Percentiles rank a stretch among this genome's conserved stretches.
Conservation (phyloP, 2,113 vertebrate species). For the Agelaius tricolor region DNA sequence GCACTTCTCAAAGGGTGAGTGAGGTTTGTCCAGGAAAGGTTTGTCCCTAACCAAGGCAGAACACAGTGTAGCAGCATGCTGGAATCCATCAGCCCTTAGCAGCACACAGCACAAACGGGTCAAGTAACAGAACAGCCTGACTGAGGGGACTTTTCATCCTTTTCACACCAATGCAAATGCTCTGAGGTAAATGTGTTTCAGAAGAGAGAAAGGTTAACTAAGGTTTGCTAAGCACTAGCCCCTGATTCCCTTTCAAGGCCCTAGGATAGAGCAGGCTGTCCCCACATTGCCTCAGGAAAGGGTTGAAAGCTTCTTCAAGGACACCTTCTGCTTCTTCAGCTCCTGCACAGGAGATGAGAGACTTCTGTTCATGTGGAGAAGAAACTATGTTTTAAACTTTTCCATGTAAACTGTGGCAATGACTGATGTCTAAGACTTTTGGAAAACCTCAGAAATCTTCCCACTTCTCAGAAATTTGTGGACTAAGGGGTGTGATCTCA, state of each 20-base stretch:
- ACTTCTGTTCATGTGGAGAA: background rate
- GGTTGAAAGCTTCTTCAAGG: background rate
- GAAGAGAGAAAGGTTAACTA: background rate
- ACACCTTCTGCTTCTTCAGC: background rate
- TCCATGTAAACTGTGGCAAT: background rate
- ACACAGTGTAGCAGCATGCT: fast-evolving
- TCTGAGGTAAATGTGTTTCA: background rate
- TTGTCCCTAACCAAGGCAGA: background rate
- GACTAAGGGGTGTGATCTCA: background rate
- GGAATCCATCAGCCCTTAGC: background rate
- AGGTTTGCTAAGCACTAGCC: background rate
- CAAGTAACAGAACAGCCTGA: background rate
- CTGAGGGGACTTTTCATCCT: background rate
- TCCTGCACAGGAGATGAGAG: background rate
- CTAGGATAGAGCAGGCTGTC: background rate
- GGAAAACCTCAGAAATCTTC: background rate
- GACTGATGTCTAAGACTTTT: background rate
- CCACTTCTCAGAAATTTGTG: background rate
- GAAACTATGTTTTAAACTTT: background rate
- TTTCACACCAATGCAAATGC: background rate
- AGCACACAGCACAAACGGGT: background rate
- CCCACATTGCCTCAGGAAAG: background rate
- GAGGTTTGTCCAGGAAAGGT: background rate
- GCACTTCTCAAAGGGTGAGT: background rate
- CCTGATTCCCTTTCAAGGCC: background rate